These are phyloP conservation scores for Orycteropus afer DNA, from an alignment of 2,113 vertebrate species.

Conservation along the genomic window DNA sequence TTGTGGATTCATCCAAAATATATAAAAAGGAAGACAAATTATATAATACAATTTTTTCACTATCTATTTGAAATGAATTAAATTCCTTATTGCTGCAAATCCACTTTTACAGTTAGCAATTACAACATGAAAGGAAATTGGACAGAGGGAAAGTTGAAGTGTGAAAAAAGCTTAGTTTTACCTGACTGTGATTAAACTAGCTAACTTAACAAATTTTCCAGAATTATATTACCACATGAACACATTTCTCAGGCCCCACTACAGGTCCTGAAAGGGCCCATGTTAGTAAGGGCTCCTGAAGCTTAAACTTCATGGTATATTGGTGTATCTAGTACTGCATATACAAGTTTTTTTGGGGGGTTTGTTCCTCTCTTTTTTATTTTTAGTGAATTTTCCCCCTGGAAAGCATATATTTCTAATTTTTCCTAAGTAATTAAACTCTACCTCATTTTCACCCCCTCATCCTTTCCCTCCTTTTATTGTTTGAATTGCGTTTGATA, in stretches of 20 bases:
- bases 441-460: background rate
- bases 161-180: background rate
- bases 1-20: background rate
- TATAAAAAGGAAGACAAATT: background rate
- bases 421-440: conserved; percentile 16
- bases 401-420: conserved; percentile 35
- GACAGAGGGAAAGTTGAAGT: background rate
- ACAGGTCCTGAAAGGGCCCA: too few relatives aligned
- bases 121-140: background rate
- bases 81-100: background rate
- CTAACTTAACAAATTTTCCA: background rate
- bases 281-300: background rate
- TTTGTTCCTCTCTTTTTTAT: background rate
- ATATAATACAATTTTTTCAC: background rate
- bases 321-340: accelerated
- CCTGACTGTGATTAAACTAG: background rate
- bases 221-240: background rate
- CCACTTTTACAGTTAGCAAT: background rate
- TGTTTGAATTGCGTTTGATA: background rate
- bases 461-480: accelerated
- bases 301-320: background rate
- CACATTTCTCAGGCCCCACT: background rate
- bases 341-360: background rate
- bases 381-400: background rate
- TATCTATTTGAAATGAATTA: background rate